Evolutionary conservation across 2,113 vertebrate species (phyloP).

Genomic region (Saguinus midas): DNA sequence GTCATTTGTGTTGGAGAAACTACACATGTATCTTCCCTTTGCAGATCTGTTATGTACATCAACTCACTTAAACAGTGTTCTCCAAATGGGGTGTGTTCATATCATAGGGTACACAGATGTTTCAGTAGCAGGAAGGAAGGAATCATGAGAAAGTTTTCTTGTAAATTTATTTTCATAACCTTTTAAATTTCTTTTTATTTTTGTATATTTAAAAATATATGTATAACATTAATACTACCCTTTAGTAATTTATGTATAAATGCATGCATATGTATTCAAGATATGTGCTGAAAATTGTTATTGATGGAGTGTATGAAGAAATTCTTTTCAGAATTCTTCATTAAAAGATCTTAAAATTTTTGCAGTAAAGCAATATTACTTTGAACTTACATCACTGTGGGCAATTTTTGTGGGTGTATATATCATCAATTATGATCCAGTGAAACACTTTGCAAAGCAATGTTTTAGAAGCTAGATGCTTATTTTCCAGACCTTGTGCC

Average conservation of each 20-base stretch:
- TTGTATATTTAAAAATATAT: neutral
- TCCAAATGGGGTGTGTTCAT: neutral
- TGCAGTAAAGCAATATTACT: slow-evolving; percentile 31
- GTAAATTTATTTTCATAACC: neutral
- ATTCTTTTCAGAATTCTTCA: neutral
- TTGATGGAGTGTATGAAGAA: neutral
- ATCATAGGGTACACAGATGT: neutral
- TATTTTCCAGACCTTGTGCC: neutral
- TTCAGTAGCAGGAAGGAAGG: neutral
- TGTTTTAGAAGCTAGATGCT: slow-evolving; percentile 8
- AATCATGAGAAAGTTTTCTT: neutral
- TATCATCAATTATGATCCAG: slow-evolving; percentile 30
- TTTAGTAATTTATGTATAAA: neutral
- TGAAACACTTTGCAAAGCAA: slow-evolving; percentile 37
- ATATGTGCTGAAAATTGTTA: neutral
- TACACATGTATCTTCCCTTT: neutral
- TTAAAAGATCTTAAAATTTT: slow-evolving; percentile 31
- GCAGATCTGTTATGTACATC: neutral
- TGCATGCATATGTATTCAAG: neutral
- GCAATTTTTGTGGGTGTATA: neutral
- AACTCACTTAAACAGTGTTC: neutral
- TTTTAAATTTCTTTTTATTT: neutral
- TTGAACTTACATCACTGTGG: slow-evolving; percentile 42
- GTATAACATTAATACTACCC: neutral
- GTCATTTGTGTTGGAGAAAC: neutral